phyloP scores from a whole-genome alignment of 2,113 vertebrate species.

The Notiomystis cincta region DNA sequence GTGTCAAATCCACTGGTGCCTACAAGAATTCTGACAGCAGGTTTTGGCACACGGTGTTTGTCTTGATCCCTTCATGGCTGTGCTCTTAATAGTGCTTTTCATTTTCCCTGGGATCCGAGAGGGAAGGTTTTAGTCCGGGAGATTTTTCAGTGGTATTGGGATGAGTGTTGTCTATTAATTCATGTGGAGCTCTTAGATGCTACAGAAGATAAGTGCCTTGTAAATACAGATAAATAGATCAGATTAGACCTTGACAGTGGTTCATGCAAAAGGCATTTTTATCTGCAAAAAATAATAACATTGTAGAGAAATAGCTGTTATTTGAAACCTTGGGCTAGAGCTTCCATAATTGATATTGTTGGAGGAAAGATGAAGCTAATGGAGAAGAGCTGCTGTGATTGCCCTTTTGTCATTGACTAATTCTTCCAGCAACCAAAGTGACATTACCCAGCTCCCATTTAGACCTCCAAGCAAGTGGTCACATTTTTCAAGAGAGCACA shows the following conservation, averaged over 20 bases:
- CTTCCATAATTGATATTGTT: conserved; percentile 60
- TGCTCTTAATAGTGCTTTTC: neutral
- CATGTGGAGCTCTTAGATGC: conserved; percentile 26
- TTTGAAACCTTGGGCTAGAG: conserved; percentile 42
- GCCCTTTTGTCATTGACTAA: conserved; percentile 56
- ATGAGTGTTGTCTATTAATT: conserved; percentile 10
- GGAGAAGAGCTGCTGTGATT: conserved; percentile 30
- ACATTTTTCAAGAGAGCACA: conserved; percentile 11
- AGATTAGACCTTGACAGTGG: conserved; percentile 57
- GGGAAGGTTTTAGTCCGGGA: neutral
- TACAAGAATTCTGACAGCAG: neutral
- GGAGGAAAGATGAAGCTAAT: conserved; percentile 40
- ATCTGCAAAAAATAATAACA: conserved; percentile 52
- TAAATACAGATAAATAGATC: conserved; percentile 62
- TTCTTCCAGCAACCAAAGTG: conserved; percentile 6
- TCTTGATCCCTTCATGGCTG: rapidly evolving
- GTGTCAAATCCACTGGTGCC: neutral
- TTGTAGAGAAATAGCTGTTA: conserved; percentile 47
- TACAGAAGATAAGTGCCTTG: conserved; percentile 45
- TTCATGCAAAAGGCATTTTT: conserved; percentile 60
- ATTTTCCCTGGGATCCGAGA: neutral
- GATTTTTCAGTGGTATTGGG: neutral
- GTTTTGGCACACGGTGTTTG: neutral
- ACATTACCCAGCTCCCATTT: conserved; percentile 15
- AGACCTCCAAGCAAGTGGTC: neutral